phyloP scores from a whole-genome alignment of 2,888 invertebrate genomes.

The Saturnia japonica region DNA sequence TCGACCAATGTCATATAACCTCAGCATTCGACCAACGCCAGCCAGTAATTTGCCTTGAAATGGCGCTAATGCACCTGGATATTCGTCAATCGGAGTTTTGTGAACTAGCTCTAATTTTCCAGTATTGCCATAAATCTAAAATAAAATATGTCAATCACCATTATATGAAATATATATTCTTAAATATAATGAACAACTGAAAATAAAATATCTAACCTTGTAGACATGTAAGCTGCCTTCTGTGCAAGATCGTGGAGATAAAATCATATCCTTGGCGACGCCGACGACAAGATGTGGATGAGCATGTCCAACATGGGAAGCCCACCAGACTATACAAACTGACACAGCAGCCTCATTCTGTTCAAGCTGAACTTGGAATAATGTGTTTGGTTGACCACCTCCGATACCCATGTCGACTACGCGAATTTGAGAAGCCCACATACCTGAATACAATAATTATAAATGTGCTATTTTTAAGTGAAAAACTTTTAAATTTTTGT shows the following conservation, averaged over 20 bases:
- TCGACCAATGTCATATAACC: slow-evolving; percentile 96
- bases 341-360: slow-evolving; percentile 99
- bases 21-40: slow-evolving; percentile 94
- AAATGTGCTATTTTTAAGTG: slow-evolving; percentile 8
- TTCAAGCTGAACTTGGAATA: slow-evolving; percentile 90
- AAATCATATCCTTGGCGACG: slow-evolving; percentile 93
- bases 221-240: slow-evolving; percentile 95
- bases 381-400: slow-evolving; percentile 85
- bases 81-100: slow-evolving; percentile 95
- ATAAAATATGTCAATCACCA: slow-evolving; percentile 27
- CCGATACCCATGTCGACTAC: slow-evolving; percentile 90
- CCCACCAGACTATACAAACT: slow-evolving; percentile 91
- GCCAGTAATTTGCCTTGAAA: slow-evolving; percentile 96
- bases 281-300: slow-evolving; percentile 89
- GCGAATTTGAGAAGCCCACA: slow-evolving; percentile 97
- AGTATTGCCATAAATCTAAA: slow-evolving; percentile 86
- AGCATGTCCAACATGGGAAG: slow-evolving; percentile 72
- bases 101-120: slow-evolving; percentile 95
- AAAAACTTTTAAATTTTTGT: too few species aligned
- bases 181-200: background rate
- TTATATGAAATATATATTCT: background rate
- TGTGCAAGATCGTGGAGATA: slow-evolving; percentile 92
- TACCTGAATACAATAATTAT: slow-evolving; percentile 75
- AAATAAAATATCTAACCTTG: slow-evolving; percentile 66
- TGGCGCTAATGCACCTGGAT: slow-evolving; percentile 92